Evolutionary conservation across 2,797 vertebrate genomes (phyloP), one percentile per base, ranked within the genome.

Genomic region (Eulemur mongoz): DNA sequence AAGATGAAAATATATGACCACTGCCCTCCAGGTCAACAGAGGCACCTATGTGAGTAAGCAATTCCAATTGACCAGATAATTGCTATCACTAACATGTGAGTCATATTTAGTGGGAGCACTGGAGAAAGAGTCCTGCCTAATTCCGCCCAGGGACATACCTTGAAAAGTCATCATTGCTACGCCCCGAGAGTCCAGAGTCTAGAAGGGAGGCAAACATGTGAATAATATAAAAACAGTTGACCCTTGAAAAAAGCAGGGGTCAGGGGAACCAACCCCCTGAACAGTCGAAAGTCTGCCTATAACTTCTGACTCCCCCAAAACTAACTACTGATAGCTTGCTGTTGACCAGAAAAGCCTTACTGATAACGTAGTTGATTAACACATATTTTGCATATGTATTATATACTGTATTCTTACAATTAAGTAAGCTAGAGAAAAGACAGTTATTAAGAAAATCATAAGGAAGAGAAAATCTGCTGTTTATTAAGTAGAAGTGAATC

Each of bases 81-180:
- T 2, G 43, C n/a, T 50, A 45, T 61, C n/a, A 18, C 38, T 1
- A 1, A 50, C 0, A 1, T 17, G 11, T 1, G 82, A 7, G 1
- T 32, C 69, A 5, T 27, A 67, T 48, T 54, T 79, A 11, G 48
- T 57, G 32, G 38, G 43, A 80, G 7, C 27, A n/a, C 72, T 43
- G 38, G 59, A 90, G 38, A 80, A 65, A 81, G 50, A 79, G 40
- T 54, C 32, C 30, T 73, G n/a, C 40, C 30, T 59, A 13, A n/a
- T 43, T 75, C 35, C 45, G n/a, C 63, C 54, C 25, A 5, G 48
- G n/a, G 30, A 79, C 20, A 10, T 3, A 43, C 70, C 4, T 25
- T 17, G 30, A 43, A 35, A 87, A 73, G 25, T 2, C 15, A 13
- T 35, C 78, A 23, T 14, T 45, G 43, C 12, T 52, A 27, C 17